These are phyloP conservation scores for Oryzias sinensis DNA, from an alignment of 2,797 vertebrate genomes.

Conservation along the genomic window DNA sequence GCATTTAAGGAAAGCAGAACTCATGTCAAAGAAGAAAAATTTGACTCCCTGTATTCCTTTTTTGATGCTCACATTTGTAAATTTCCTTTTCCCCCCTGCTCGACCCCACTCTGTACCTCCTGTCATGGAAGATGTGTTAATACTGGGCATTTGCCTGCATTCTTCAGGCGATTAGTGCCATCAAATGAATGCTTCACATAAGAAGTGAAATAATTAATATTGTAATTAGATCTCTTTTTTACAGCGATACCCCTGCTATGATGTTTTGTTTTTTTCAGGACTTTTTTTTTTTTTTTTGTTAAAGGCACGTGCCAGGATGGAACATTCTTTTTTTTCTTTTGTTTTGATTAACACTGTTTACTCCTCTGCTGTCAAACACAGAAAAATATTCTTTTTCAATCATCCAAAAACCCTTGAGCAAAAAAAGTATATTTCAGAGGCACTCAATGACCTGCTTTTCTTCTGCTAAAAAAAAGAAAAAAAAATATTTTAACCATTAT, in stretches of 20 bases:
- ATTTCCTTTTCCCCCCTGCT: slow-evolving; percentile 53
- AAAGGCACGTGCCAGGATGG: neutral
- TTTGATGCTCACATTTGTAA: slow-evolving; percentile 27
- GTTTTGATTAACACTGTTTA: no score
- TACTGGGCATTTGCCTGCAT: slow-evolving; percentile 71
- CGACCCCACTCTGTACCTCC: slow-evolving; percentile 39
- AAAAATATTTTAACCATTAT: no score
- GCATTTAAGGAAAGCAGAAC: slow-evolving; percentile 37
- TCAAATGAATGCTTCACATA: slow-evolving; percentile 68
- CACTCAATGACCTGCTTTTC: no score
- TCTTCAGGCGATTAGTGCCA: slow-evolving; percentile 72
- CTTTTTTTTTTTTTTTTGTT: neutral
- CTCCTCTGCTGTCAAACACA: no score
- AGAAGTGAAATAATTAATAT: slow-evolving; percentile 77
- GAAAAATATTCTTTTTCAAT: no score
- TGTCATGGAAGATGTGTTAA: slow-evolving; percentile 76
- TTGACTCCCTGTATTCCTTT: slow-evolving; percentile 16
- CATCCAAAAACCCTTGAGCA: no score
- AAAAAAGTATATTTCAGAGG: no score
- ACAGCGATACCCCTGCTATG: slow-evolving; percentile 50
- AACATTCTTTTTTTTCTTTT: neutral
- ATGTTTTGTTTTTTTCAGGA: slow-evolving; percentile 40
- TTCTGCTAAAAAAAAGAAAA: no score
- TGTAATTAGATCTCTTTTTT: slow-evolving; percentile 70
- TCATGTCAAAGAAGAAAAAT: slow-evolving; percentile 18